phyloP scores from a whole-genome alignment of 2,888 invertebrate species.

The Cyclophora albipunctata region DNA sequence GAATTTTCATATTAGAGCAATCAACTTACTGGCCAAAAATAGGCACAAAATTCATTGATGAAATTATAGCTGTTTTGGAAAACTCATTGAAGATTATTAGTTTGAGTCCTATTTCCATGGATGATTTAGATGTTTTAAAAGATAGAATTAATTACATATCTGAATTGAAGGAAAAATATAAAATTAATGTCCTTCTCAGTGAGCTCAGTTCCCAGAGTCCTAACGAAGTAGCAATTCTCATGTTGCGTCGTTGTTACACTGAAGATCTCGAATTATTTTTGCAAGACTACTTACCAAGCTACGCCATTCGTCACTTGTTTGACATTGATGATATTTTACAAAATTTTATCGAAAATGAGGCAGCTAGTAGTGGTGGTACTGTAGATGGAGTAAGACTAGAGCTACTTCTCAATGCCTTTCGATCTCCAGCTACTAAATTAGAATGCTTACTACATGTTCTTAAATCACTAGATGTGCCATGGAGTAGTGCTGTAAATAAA shows the following conservation, averaged over 20 bases:
- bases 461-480: constrained; percentile 63
- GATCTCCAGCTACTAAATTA: constrained; percentile 47
- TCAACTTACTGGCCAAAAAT: constrained; percentile 71
- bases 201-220: constrained; percentile 58
- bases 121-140: constrained; percentile 57
- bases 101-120: constrained; percentile 59
- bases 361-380: constrained; percentile 54
- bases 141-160: constrained; percentile 55
- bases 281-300: constrained; percentile 55
- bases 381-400: constrained; percentile 55
- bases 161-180: constrained; percentile 63
- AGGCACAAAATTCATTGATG: constrained; percentile 61
- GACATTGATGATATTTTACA: constrained; percentile 59
- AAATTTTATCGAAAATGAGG: constrained; percentile 59
- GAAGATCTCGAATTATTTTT: constrained; percentile 62
- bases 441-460: constrained; percentile 60
- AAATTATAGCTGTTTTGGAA: constrained; percentile 50
- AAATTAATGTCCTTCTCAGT: constrained; percentile 60
- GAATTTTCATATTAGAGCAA: constrained; percentile 59
- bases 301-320: constrained; percentile 53
- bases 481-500: constrained; percentile 46
- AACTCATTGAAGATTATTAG: constrained; percentile 51
- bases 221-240: constrained; percentile 60
- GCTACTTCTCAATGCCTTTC: constrained; percentile 52
- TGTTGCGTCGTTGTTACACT: constrained; percentile 67